phyloP scores from a whole-genome alignment of 2,888 invertebrate species.

The Smittia sp. region DNA sequence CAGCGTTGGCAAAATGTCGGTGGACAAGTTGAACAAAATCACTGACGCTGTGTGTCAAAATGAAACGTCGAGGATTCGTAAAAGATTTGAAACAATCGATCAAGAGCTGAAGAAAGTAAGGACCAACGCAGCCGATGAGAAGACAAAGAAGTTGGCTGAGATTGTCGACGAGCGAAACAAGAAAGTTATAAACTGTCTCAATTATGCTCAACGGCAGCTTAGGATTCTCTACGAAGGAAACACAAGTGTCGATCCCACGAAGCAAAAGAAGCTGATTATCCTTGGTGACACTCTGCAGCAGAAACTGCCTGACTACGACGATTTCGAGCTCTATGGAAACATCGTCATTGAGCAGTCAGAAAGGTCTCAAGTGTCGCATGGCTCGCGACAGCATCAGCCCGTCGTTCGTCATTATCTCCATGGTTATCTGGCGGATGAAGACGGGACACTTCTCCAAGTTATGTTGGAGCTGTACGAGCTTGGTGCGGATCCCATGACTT shows the following conservation, averaged over 20 bases:
- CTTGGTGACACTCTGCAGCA: not conserved
- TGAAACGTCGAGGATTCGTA: not conserved
- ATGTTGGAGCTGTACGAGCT: too few relatives aligned
- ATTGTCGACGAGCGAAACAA: not conserved
- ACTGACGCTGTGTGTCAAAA: not conserved
- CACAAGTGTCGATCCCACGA: not conserved
- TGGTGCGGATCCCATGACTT: too few relatives aligned
- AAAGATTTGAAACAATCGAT: not conserved
- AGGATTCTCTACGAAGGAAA: not conserved
- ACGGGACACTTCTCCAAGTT: too few relatives aligned
- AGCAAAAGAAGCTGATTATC: slow-evolving; percentile 6
- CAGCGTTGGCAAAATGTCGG: not conserved
- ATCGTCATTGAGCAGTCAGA: too few relatives aligned
- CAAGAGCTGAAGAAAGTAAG: not conserved
- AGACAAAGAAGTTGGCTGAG: not conserved
- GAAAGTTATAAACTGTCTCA: not conserved
- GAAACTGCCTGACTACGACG: not conserved
- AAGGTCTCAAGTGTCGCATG: too few relatives aligned
- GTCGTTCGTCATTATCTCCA: too few relatives aligned
- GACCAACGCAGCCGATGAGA: not conserved
- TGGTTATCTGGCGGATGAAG: too few relatives aligned
- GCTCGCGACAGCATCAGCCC: too few relatives aligned
- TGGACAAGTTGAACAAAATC: not conserved
- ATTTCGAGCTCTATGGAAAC: too few relatives aligned
- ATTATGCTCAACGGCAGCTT: not conserved